Base-by-base conservation (phyloP, 2,797 vertebrate species). In the Smutsia gigantea region DNA sequence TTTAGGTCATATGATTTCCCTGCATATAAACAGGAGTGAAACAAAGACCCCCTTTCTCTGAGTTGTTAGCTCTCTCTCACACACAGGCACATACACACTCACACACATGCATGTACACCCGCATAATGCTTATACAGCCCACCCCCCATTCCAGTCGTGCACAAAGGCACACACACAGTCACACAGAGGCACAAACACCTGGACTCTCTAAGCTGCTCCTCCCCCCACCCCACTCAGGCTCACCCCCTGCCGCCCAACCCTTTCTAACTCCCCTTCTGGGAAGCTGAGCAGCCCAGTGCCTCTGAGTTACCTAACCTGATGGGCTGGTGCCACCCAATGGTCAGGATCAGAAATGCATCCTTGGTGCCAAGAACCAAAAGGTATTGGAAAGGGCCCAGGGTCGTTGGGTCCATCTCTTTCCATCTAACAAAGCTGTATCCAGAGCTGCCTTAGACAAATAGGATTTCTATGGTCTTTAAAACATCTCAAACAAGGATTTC, bases 301-400 rank as follows among this genome's bases (percentile, higher is more conserved):
- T 37, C 86, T 9, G 42, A 72, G 46, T 77, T 55, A 93, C 90
- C 75, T 97, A 97, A 97, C 61, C 71, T 96, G 98, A 98, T 98
- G 89, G 97, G 93, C 97, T 98, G 98, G 98, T 98, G 98, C 98
- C 99, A 98, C 98, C 98, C 97, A 97, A 98, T 98, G 99, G 98
- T 95, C 95, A 94, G 68, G 78, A 39, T n/a, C 39, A 97, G 98
- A 98, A 98, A 95, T 98, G 98, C 98, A 98, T 2, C 66, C 51
- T 55, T 51, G 13, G 27, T 83, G 94, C 63, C 68, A 95, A 96
- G 87, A 77, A 83, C n/a, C 74, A 42, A 71, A 91, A 71, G 34
- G 61, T 8, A 63, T 12, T 94, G 78, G 82, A 82, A 92, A 86
- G 69, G 39, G 75, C 51, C 57, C 37, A 25, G 39, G 78, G 74